Evolutionary conservation across 2,888 invertebrate genomes (phyloP), one percentile per base, ranked within the genome.

Genomic region (Acrobasis repandana): DNA sequence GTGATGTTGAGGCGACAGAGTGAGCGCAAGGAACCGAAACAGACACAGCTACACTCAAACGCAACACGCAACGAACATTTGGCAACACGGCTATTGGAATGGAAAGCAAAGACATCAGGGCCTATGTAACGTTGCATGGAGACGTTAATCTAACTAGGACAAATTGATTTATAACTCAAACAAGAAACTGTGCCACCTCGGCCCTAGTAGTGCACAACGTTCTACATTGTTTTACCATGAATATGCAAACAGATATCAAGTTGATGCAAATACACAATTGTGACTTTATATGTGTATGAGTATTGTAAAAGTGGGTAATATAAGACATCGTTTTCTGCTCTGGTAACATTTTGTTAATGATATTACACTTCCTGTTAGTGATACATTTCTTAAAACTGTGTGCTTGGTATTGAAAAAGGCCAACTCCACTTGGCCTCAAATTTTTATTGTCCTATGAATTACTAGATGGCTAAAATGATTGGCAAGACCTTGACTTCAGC

Each of bases 171-270:
- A 90, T 83, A 86, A 82, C 81, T 85, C 77, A 79, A 87, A 86
- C 84, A 83, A 87, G 86, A 88, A 90, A 88, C 87, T 84, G 85
- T 88, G 88, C 86, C 88, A 85, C 87, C 87, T 88, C 88, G 85
- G 88, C 83, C 85, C 84, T 85, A 82, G 75, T 85, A 82, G 75
- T 81, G 79, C 82, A 82, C 76, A 77, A 79, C 77, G 85, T 79
- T 83, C 84, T 75, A 86, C 84, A 85, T 86, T 86, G 82, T 84
- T 83, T 82, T 79, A 76, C 80, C 79, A 86, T 86, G 83, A 89
- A 88, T 89, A 87, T 85, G 80, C 83, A 86, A 86, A 82, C 80
- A 79, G 75, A 76, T 78, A 79, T 77, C 68, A 70, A 71, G 64
- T 65, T 66, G 59, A 65, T 62, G 69, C 65, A 64, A 74, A 60